Conservation (phyloP, 2,113 vertebrate genomes). For the Girardinichthys multiradiatus region DNA sequence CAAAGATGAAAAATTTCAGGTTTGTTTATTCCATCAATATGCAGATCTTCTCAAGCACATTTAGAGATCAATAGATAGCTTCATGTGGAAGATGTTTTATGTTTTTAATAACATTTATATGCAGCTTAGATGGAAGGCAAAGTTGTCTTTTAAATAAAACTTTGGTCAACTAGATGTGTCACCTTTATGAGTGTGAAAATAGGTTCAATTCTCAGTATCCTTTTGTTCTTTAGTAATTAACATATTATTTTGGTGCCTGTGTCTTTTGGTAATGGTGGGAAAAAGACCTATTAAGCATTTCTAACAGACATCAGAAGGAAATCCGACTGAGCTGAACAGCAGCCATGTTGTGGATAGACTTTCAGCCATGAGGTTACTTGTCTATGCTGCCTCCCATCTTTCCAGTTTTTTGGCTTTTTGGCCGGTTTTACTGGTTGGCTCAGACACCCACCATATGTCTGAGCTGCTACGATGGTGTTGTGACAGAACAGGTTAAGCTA, state of each 20-base stretch:
- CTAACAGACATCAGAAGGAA: neutral
- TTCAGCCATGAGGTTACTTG: neutral
- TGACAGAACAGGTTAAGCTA: constrained; percentile 1
- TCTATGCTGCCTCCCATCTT: neutral
- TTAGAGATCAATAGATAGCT: neutral
- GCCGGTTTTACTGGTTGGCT: constrained; percentile 22
- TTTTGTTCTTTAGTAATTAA: neutral
- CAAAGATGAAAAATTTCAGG: no score
- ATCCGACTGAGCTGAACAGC: neutral
- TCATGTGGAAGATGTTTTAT: neutral
- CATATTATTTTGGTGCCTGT: no score
- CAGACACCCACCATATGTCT: constrained; percentile 7
- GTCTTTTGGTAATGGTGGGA: neutral
- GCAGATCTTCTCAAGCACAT: no score
- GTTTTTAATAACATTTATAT: neutral
- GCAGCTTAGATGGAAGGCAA: no score
- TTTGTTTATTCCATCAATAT: no score
- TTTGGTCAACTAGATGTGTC: no score
- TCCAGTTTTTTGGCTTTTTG: constrained; percentile 6
- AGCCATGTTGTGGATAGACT: neutral
- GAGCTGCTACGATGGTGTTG: neutral
- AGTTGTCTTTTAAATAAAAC: no score
- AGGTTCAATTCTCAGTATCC: neutral
- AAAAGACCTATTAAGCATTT: neutral
- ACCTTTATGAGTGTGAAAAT: neutral